These are phyloP conservation scores for Campoletis raptor DNA, from an alignment of 2,888 invertebrate genomes.

Conservation along the genomic window DNA sequence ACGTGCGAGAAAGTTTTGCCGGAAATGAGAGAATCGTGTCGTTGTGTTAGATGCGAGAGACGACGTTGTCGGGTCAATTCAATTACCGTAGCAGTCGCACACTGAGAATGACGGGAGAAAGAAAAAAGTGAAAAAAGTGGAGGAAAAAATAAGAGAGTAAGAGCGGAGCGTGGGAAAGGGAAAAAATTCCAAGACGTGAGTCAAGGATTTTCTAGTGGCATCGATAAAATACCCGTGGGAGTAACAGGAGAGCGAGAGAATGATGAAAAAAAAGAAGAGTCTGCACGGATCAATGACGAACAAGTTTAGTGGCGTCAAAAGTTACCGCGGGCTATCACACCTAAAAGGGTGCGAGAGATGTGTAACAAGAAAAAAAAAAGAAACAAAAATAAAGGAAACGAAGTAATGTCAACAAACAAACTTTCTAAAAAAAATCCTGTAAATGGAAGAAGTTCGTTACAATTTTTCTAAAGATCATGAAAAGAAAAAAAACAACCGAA, in stretches of 20 bases:
- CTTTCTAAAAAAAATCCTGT: constrained; percentile 40
- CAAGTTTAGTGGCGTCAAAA: constrained; percentile 55
- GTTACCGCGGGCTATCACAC: constrained; percentile 33
- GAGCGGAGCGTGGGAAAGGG: no score
- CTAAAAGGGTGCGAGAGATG: constrained; percentile 29
- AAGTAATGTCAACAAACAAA: constrained; percentile 33
- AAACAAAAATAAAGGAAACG: constrained; percentile 19
- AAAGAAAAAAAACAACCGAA: constrained; percentile 2
- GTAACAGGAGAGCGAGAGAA: constrained; percentile 29
- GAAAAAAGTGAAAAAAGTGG: background rate
- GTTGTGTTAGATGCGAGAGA: constrained; percentile 35
- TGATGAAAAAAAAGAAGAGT: constrained; percentile 43
- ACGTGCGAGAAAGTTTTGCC: constrained; percentile 47
- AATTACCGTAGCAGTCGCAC: constrained; percentile 45
- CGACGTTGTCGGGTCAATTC: constrained; percentile 50
- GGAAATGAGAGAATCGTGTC: constrained; percentile 16
- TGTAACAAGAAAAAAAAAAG: constrained; percentile 2
- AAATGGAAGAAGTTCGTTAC: background rate
- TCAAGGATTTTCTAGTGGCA: constrained; percentile 40
- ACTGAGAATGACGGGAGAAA: background rate
- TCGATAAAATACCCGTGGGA: constrained; percentile 43
- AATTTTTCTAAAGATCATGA: background rate
- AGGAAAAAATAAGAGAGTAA: background rate
- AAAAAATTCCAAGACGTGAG: constrained; percentile 36
- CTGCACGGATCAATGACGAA: constrained; percentile 53